Conservation (phyloP, 2,113 vertebrate species). For the Hemibagrus wyckioides region DNA sequence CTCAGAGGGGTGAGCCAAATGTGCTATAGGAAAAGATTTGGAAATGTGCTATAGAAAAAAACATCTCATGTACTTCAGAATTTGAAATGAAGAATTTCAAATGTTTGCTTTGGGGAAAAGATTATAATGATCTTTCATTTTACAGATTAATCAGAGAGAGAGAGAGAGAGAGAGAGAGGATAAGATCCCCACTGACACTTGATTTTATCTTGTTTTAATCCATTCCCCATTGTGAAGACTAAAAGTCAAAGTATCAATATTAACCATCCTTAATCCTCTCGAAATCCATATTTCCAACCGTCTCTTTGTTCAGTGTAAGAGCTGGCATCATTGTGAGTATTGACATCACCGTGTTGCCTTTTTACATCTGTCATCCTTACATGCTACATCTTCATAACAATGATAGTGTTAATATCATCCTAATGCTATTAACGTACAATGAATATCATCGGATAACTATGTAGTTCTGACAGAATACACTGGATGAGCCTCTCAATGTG, state of each 20-base stretch:
- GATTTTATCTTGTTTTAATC: slow-evolving; percentile 13
- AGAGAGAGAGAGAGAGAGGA: not conserved
- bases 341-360: not conserved
- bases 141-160: not conserved
- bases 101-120: not conserved
- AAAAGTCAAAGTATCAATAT: not conserved
- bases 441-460: not conserved
- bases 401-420: not conserved
- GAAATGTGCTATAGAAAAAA: not conserved
- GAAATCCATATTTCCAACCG: not conserved
- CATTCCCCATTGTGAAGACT: not conserved
- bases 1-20: too few species aligned
- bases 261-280: not conserved
- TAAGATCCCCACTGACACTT: not conserved
- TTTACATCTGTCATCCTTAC: not conserved
- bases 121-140: not conserved
- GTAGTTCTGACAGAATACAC: not conserved
- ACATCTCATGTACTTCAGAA: not conserved
- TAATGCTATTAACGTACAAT: not conserved
- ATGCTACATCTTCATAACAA: not conserved
- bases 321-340: not conserved
- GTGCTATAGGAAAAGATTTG: not conserved
- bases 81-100: not conserved
- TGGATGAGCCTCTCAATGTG: slow-evolving; percentile 6
- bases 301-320: not conserved